Percentiles rank a stretch among this genome's conserved stretches.
Conservation (phyloP, 35 echinoderm and acorn worm species). For the Lytechinus pictus region DNA sequence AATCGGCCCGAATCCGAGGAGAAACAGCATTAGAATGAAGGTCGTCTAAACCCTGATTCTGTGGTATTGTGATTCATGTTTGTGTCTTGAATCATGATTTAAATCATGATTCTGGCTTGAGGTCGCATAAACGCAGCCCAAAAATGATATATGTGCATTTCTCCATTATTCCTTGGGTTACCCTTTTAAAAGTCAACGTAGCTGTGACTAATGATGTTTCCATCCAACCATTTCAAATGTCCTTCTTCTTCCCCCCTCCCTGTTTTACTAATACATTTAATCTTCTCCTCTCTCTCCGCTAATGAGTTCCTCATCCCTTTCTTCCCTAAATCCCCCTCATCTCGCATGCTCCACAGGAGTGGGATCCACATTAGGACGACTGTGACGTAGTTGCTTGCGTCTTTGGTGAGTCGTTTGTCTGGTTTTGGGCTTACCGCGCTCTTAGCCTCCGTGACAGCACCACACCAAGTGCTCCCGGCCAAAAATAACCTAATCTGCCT, state of each 20-base stretch:
- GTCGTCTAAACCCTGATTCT: no score
- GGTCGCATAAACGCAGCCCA: no score
- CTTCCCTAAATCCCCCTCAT: not conserved
- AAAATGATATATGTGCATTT: not conserved
- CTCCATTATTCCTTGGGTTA: not conserved
- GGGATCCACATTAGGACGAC: not conserved
- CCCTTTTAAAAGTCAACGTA: not conserved
- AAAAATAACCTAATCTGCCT: not conserved
- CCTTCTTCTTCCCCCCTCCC: not conserved
- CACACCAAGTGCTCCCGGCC: not conserved
- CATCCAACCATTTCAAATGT: not conserved
- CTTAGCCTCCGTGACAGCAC: not conserved
- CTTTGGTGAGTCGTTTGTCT: not conserved
- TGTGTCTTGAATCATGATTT: no score
- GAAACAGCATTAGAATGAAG: no score
- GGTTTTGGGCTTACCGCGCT: not conserved
- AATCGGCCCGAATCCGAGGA: no score
- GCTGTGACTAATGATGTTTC: not conserved
- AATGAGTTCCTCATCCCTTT: not conserved
- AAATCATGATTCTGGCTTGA: no score
- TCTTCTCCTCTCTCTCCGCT: not conserved
- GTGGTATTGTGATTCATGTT: no score
- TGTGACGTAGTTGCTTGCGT: slow-evolving; percentile 22
- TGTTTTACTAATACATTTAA: not conserved
- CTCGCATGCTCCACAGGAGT: not conserved